These are phyloP conservation scores for Chauna torquata DNA, from an alignment of 2,113 vertebrate species.

Conservation along the genomic window DNA sequence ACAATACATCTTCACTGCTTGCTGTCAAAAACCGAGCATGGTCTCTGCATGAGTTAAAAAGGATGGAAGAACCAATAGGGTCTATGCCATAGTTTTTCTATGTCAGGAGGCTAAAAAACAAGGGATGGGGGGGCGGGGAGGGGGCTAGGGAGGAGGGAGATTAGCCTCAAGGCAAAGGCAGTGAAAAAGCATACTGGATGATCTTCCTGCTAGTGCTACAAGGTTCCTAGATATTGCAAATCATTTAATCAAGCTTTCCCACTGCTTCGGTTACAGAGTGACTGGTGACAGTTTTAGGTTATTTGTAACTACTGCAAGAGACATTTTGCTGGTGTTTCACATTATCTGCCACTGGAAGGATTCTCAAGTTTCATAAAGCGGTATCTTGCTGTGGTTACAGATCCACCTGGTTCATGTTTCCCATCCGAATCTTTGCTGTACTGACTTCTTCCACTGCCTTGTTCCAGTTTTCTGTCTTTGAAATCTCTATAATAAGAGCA, in stretches of 20 bases:
- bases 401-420: background rate
- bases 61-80: background rate
- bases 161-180: background rate
- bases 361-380: background rate
- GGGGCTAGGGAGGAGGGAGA: accelerated
- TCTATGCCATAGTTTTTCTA: background rate
- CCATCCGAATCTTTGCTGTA: background rate
- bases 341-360: background rate
- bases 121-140: background rate
- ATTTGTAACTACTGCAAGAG: background rate
- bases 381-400: background rate
- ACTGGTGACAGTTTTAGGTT: background rate
- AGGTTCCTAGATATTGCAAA: background rate
- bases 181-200: background rate
- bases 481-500: background rate
- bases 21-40: background rate
- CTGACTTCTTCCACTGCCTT: background rate
- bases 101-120: background rate
- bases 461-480: background rate
- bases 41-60: background rate
- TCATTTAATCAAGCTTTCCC: background rate
- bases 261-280: background rate
- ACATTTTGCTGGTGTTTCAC: background rate
- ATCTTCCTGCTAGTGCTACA: background rate
- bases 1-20: background rate